These are phyloP conservation scores for Heliconius erato DNA, from an alignment of 2,888 invertebrate species.

Conservation along the genomic window DNA sequence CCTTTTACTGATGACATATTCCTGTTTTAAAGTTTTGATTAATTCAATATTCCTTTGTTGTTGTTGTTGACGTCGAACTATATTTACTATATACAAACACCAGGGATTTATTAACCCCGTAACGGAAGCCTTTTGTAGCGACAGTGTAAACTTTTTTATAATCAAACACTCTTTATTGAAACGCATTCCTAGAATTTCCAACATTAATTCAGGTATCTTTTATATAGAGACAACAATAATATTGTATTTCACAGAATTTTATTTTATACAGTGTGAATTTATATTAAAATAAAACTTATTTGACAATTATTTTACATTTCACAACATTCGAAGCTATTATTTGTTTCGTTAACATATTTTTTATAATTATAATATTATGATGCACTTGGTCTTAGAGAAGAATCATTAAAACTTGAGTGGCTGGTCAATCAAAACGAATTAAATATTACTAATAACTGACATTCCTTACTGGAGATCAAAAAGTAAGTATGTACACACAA, in stretches of 20 bases:
- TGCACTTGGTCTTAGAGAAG: no score
- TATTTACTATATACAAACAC: constrained; percentile 14
- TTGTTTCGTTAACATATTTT: background rate
- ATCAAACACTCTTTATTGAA: constrained; percentile 5
- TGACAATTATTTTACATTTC: background rate
- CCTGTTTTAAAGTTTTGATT: background rate
- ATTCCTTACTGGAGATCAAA: background rate
- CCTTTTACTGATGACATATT: background rate
- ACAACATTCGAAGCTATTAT: background rate
- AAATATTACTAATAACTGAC: background rate
- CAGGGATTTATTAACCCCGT: constrained; percentile 13
- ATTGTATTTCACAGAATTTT: background rate
- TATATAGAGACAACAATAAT: background rate
- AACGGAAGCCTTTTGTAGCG: background rate
- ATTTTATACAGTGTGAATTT: background rate
- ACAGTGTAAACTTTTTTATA: background rate
- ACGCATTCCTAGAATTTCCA: constrained; percentile 2
- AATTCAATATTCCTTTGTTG: constrained; percentile 12
- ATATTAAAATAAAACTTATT: background rate
- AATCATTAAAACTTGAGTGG: no score
- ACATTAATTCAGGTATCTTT: background rate
- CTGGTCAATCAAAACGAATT: background rate
- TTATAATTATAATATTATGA: no score
- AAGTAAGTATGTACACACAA: background rate
- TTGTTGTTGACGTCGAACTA: background rate